These are phyloP conservation scores for Thrips palmi DNA, from an alignment of 1,140 invertebrate species.

Conservation along the genomic window DNA sequence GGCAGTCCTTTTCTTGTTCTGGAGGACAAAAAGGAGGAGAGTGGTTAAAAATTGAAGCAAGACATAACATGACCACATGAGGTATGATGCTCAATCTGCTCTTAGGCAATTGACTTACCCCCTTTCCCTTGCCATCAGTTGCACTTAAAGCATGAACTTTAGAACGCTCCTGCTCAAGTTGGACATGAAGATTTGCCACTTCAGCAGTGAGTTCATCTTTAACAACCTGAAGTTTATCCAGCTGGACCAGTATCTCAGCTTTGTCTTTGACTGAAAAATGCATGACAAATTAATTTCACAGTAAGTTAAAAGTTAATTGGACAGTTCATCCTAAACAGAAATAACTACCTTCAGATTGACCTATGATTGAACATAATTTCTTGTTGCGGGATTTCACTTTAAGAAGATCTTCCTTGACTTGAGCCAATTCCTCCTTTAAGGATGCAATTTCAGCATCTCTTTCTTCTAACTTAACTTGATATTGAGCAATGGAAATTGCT, in stretches of 20 bases:
- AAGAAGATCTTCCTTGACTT: conserved; percentile 42
- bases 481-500: conserved; percentile 25
- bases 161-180: conserved; percentile 62
- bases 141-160: conserved; percentile 38
- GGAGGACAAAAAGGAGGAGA: no score
- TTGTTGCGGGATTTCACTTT: conserved; percentile 59
- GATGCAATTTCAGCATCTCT: conserved; percentile 41
- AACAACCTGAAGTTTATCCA: conserved; percentile 45
- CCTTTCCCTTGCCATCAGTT: conserved; percentile 20
- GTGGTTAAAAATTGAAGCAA: no score
- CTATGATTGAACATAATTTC: conserved; percentile 53
- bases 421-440: conserved; percentile 37
- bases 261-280: conserved; percentile 51
- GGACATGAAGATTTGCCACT: conserved; percentile 41
- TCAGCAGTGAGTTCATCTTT: conserved; percentile 56
- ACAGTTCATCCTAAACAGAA: conserved; percentile 9
- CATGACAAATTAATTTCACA: conserved; percentile 6
- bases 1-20: no score
- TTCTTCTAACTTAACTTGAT: conserved; percentile 41
- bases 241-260: conserved; percentile 52
- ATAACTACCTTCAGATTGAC: conserved; percentile 57
- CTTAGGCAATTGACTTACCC: no score
- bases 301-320: conserved; percentile 10
- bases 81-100: no score
- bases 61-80: no score